Percentiles rank a stretch among this genome's conserved stretches.
phyloP scores from a whole-genome alignment of 2,888 invertebrate genomes.

The Nymphalis c-album region DNA sequence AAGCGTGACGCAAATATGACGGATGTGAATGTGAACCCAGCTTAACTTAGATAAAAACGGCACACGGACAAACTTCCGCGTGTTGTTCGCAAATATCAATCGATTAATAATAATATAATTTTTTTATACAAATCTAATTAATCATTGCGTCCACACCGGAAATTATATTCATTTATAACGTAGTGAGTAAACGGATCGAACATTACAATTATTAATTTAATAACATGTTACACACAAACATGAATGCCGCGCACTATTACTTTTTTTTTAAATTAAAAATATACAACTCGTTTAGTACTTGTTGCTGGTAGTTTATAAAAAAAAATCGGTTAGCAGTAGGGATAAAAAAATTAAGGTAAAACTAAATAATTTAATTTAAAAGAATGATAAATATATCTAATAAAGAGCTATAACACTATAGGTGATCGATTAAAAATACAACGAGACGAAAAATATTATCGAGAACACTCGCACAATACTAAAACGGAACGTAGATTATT shows the following conservation, averaged over 20 bases:
- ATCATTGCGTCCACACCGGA: conserved; percentile 51
- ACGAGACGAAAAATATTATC: no score
- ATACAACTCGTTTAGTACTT: neutral
- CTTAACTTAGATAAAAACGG: conserved; percentile 16
- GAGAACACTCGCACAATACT: no score
- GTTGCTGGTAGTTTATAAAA: neutral
- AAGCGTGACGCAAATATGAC: neutral
- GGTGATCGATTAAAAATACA: no score
- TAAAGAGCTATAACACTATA: no score
- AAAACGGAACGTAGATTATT: no score
- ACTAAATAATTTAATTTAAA: no score
- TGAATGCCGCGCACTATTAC: neutral
- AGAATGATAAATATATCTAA: no score
- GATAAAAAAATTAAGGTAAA: no score
- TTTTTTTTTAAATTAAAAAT: neutral
- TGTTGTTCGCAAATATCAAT: conserved; percentile 23
- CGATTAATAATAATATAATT: conserved; percentile 27
- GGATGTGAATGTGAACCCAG: conserved; percentile 9
- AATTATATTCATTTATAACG: conserved; percentile 37
- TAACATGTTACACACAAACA: conserved; percentile 4
- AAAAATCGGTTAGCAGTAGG: no score
- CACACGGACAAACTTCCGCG: conserved; percentile 26
- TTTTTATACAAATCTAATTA: conserved; percentile 31
- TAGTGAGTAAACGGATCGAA: conserved; percentile 10
- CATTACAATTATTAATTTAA: conserved; percentile 18